Base-by-base conservation (phyloP, 2,888 invertebrate genomes). In the Eristalinus aeneus region DNA sequence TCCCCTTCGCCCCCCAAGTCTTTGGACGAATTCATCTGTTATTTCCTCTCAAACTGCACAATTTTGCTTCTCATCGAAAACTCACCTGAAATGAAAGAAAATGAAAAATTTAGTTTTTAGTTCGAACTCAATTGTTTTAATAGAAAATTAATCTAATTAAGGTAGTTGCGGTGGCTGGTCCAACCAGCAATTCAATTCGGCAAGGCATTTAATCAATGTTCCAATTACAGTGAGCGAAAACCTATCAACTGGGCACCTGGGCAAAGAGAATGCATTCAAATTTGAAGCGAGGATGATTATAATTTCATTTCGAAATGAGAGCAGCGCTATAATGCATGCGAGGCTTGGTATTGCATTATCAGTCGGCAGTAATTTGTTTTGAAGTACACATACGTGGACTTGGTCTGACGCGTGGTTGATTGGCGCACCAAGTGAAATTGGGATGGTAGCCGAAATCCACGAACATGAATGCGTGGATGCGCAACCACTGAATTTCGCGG, bases 31-130 rank as follows among this genome's bases (percentile, higher is more conserved):
- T 46, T 46, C 39, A n/a, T 16, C 12, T n/a, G 3, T 39, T 16
- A 39, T 39, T 39, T 0, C n/a, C 39, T 0, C 8, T 16, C 2
- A 16, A n/a, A 46, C 16, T 8, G 1, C 39, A 46, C 1, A 6
- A 5, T 16, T 46, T 1, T 5, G 11, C 1, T 16, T 46, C n/a
- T 46, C 39, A 46, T n/a, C 39, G 6, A n/a, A 6, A 46, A 46
- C 46, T 46, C 20, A 71, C 69, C 39, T 71, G 60, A 60, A 71
- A 46, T 16, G 46, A 46, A 0, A 34, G 12, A 60, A 39, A 12
- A 16, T 16, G n/a, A 8, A 16, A 16, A 6, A 1, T 16, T 46
- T n/a, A 16, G 5, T 6, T 16, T 46, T 46, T 12, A 12, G 1
- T n/a, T 46, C n/a, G 5, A 3, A 46, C n/a, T n/a, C n/a, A 16